Percentiles rank a stretch among this genome's conserved stretches.
phyloP scores from a whole-genome alignment of 2,797 vertebrate species.

The Poeciliopsis presidionis region DNA sequence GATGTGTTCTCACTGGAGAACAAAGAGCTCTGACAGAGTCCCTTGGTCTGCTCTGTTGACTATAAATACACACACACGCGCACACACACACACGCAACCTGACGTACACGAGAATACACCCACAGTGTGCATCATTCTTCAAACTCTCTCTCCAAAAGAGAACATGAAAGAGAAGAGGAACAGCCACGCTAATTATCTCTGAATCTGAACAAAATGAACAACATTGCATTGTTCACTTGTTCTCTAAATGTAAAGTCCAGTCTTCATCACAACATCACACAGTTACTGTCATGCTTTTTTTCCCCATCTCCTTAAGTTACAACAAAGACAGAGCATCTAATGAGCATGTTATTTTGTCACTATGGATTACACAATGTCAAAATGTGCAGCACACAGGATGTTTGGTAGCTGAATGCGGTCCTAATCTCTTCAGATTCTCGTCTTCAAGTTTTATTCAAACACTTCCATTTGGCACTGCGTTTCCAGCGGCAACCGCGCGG shows the following conservation, averaged over 20 bases:
- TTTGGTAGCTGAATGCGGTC: slow-evolving; percentile 27
- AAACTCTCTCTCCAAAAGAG: slow-evolving; percentile 42
- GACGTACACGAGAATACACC: slow-evolving; percentile 34
- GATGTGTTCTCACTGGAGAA: slow-evolving; percentile 64
- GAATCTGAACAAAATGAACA: slow-evolving; percentile 56
- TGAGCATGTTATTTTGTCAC: slow-evolving; percentile 32
- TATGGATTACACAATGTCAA: slow-evolving; percentile 40
- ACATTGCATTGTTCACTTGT: slow-evolving; percentile 28
- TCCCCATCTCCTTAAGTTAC: slow-evolving; percentile 20
- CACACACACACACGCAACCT: slow-evolving; percentile 28
- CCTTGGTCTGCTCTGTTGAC: slow-evolving; percentile 60
- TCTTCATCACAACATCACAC: slow-evolving; percentile 36
- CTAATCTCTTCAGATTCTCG: slow-evolving; percentile 21
- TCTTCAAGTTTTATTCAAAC: slow-evolving; percentile 35
- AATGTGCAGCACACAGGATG: slow-evolving; percentile 34
- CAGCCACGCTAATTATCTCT: slow-evolving; percentile 63
- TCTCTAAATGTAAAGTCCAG: slow-evolving; percentile 38
- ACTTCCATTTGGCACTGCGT: slow-evolving; percentile 20
- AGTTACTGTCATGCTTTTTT: slow-evolving; percentile 26
- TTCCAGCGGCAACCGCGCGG: slow-evolving; percentile 70
- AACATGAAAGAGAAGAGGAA: slow-evolving; percentile 45
- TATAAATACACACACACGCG: slow-evolving; percentile 59
- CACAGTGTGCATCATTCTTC: slow-evolving; percentile 45
- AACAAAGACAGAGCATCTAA: slow-evolving; percentile 35
- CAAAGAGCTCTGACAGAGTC: slow-evolving; percentile 73